These are phyloP conservation scores for Eilema griseolum DNA, from an alignment of 2,888 invertebrate genomes.

Conservation along the genomic window DNA sequence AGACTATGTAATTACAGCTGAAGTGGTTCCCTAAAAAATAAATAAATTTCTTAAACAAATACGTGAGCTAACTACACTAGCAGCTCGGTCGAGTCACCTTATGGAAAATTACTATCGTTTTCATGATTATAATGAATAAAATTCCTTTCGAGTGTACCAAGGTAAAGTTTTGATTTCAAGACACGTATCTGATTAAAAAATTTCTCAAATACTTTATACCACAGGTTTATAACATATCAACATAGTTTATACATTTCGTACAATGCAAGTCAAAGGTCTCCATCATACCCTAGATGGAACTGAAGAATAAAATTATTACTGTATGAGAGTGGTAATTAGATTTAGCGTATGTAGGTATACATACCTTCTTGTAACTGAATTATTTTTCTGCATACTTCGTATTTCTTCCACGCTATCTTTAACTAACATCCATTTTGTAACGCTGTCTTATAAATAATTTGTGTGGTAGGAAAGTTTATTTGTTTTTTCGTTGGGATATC, in stretches of 20 bases:
- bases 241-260: neutral
- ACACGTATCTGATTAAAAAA: neutral
- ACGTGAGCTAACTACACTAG: conserved; percentile 58
- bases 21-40: conserved; percentile 57
- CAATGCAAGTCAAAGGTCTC: neutral
- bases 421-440: too few species aligned
- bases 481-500: too few species aligned
- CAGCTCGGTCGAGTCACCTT: conserved; percentile 30
- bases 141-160: neutral
- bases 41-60: conserved; percentile 59
- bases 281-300: too few species aligned
- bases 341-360: too few species aligned
- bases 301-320: too few species aligned
- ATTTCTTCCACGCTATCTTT: too few species aligned
- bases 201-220: neutral
- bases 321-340: too few species aligned
- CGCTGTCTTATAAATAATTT: too few species aligned
- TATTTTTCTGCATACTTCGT: too few species aligned
- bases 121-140: neutral
- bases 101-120: conserved; percentile 47
- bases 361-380: too few species aligned
- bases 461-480: too few species aligned
- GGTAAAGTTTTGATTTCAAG: neutral
- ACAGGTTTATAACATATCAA: too few species aligned
- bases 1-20: conserved; percentile 62